Base-by-base conservation (phyloP, 2,888 invertebrate species). In the Platycheirus rosarum region DNA sequence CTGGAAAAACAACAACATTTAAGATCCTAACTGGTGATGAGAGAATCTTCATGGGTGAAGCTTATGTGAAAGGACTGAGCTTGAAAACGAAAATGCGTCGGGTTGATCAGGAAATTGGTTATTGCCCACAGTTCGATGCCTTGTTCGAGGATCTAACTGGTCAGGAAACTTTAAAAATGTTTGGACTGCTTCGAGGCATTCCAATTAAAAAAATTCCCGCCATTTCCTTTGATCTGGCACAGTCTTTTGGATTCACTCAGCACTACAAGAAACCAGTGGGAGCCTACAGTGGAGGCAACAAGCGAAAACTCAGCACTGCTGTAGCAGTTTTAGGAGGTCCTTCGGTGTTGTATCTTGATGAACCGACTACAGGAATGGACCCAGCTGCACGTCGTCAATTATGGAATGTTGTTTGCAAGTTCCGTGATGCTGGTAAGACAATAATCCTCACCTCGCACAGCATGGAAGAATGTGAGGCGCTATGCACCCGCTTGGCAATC, bases 21-120 rank as follows among this genome's bases (percentile, higher is more conserved):
- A 95, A 95, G 91, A 96, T 97, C 95, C 91, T 97, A 86, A 97
- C 97, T 60, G 97, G 97, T 0, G 97, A 96, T 87, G 94, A 94
- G 86, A 89, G 90, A 2, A 93, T 95, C 8, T 93, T 94, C 0
- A 92, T 92, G 65, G 96, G 96, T 0, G 92, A 94, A 57, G 95
- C 94, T 0, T 95, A 92, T 89, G 92, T 96, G 8, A 91, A 92
- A 84, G 93, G 93, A 2, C 86, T 91, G 69, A 92, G 91, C 5
- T 89, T 93, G 18, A 90, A 92, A 84, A 90, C 86, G 0, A 87
- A 93, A 37, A 92, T 94, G 87, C 92, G 92, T 73, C 87, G 90
- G 53, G 93, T 94, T 0, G 92, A 94, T 85, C 91, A 93, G 85
- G 91, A 92, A 85, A 93, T 94, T 70, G 93, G 94, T 0, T 95